Evolutionary conservation across 2,797 vertebrate genomes (phyloP).

Genomic region (Gymnocypris eckloni): DNA sequence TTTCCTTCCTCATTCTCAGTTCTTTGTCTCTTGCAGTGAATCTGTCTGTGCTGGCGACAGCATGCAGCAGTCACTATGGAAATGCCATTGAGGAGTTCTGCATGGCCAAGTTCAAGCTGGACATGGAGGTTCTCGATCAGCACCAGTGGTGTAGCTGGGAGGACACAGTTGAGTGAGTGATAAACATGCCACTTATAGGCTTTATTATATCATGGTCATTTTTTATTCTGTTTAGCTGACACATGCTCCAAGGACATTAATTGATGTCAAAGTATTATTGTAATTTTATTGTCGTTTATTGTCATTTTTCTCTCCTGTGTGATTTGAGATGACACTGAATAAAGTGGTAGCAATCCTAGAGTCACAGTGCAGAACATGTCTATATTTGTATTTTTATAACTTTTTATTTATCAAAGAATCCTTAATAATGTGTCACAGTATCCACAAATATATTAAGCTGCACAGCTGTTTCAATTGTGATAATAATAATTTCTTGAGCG

Average conservation of each 20-base stretch:
- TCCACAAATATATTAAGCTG: background rate
- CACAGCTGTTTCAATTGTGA: background rate
- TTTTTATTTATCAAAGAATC: background rate
- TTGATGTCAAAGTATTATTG: background rate
- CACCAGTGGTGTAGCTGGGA: slow-evolving; percentile 91
- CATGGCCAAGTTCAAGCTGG: slow-evolving; percentile 81
- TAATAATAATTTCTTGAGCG: background rate
- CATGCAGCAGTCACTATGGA: slow-evolving; percentile 80
- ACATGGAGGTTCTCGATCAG: slow-evolving; percentile 87
- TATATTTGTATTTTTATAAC: background rate
- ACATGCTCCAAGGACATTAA: background rate
- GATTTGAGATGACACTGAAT: background rate
- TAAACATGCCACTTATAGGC: background rate
- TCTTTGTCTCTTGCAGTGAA: slow-evolving; percentile 71
- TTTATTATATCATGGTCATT: background rate
- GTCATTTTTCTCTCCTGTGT: background rate
- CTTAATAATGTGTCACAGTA: background rate
- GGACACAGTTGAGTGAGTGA: slow-evolving; percentile 87
- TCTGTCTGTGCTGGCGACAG: slow-evolving; percentile 72
- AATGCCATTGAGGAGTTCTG: slow-evolving; percentile 84
- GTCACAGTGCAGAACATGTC: background rate
- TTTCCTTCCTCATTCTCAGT: background rate
- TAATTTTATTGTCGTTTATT: background rate
- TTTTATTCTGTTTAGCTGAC: background rate
- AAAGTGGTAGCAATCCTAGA: background rate